Percentiles rank a stretch among this genome's conserved stretches.
Evolutionary conservation across 2,113 vertebrate species (phyloP).

Genomic region (Irena cyanogastra): DNA sequence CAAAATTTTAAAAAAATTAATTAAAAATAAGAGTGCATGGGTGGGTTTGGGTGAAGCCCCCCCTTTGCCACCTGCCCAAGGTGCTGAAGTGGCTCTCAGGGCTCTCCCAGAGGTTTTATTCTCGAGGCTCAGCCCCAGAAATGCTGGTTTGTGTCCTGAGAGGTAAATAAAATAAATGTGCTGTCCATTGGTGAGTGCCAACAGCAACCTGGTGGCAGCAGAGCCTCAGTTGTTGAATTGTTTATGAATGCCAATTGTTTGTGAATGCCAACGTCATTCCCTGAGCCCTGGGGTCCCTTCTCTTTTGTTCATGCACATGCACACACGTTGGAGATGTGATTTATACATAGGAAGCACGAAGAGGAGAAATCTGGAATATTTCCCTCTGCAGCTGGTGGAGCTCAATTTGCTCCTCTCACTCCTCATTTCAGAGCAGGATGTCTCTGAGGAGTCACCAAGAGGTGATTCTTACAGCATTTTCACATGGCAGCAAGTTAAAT

Average conservation of each 20-base stretch:
- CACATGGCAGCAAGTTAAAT: background rate
- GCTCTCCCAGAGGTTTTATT: background rate
- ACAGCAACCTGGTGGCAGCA: conserved; percentile 23
- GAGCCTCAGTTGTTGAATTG: conserved; percentile 29
- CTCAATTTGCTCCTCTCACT: background rate
- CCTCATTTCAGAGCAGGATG: background rate
- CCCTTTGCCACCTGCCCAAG: background rate
- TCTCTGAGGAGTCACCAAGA: background rate
- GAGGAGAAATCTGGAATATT: conserved; percentile 11
- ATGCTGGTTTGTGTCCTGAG: conserved; percentile 33
- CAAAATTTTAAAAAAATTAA: background rate
- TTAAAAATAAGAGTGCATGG: background rate
- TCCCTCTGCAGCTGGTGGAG: background rate
- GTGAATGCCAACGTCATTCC: background rate
- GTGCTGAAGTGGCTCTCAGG: background rate
- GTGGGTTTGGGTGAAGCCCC: background rate
- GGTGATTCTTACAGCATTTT: background rate
- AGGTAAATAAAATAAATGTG: conserved; percentile 50
- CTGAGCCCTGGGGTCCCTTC: background rate
- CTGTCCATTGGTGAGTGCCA: conserved; percentile 1
- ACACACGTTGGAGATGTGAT: background rate
- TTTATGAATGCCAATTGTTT: conserved; percentile 37
- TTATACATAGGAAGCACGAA: background rate
- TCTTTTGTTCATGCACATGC: conserved; percentile 3
- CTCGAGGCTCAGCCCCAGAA: background rate